Conservation (phyloP, 2,113 vertebrate genomes). For the Lepidothrix coronata region DNA sequence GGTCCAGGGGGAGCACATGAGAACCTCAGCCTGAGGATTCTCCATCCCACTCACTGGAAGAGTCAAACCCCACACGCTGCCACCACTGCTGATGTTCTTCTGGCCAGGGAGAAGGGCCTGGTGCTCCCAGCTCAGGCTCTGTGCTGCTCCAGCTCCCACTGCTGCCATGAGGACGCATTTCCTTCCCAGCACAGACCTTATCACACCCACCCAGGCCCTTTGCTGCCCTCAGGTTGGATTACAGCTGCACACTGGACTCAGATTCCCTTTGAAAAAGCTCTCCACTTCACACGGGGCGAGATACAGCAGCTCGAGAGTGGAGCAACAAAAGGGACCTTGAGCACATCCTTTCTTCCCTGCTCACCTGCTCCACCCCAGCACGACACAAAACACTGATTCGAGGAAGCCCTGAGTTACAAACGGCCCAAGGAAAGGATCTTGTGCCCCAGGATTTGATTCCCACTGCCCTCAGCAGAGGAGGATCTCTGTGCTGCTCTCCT, state of each 20-base stretch:
- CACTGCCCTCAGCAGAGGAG: neutral
- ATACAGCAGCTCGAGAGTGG: neutral
- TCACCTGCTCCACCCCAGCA: neutral
- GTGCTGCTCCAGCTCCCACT: neutral
- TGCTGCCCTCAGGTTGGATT: neutral
- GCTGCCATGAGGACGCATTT: neutral
- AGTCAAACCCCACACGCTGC: neutral
- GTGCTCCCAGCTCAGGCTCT: neutral
- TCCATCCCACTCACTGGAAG: neutral
- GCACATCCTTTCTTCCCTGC: neutral
- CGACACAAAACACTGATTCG: fast-evolving
- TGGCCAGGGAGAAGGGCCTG: neutral
- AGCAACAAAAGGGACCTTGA: neutral
- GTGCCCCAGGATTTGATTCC: neutral
- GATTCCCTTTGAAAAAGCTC: neutral
- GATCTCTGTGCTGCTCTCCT: fast-evolving
- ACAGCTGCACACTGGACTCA: neutral
- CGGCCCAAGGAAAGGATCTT: neutral
- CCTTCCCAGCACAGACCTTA: neutral
- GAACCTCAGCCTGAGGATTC: neutral
- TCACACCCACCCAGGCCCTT: neutral
- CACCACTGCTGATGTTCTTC: neutral
- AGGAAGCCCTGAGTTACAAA: neutral
- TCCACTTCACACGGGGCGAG: neutral
- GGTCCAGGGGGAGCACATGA: fast-evolving